These are phyloP conservation scores for Drosophila funebris DNA, from an alignment of 1,140 invertebrate genomes.

Conservation along the genomic window DNA sequence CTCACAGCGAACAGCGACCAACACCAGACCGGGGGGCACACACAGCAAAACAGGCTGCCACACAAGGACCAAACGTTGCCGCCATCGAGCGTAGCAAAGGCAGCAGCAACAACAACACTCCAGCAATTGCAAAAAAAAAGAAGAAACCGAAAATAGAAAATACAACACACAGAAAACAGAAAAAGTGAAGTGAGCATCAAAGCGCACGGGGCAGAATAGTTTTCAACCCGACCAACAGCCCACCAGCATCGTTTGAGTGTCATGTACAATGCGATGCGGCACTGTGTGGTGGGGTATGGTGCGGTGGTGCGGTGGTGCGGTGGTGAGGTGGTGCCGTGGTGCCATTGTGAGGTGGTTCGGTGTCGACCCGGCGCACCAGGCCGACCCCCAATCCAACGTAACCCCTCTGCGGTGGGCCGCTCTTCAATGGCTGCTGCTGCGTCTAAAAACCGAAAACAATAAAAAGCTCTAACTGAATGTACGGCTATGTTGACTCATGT, in stretches of 20 bases:
- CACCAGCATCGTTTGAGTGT: conserved; percentile 51
- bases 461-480: conserved; percentile 62
- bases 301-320: not conserved
- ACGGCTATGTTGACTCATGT: not conserved
- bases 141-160: conserved; percentile 38
- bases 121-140: conserved; percentile 63
- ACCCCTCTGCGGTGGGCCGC: conserved; percentile 38
- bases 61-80: conserved; percentile 79
- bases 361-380: conserved; percentile 30
- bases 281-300: not conserved
- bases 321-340: conserved; percentile 6
- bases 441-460: conserved; percentile 81
- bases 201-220: conserved; percentile 76
- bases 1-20: conserved; percentile 55
- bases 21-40: conserved; percentile 48
- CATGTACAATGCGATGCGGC: conserved; percentile 51
- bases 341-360: conserved; percentile 6
- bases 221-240: conserved; percentile 73
- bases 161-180: conserved; percentile 44
- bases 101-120: conserved; percentile 38
- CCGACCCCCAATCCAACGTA: conserved; percentile 24
- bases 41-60: conserved; percentile 33
- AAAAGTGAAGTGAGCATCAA: conserved; percentile 79
- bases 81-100: conserved; percentile 61
- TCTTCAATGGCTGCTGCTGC: conserved; percentile 56